Evolutionary conservation across 2,113 vertebrate genomes (phyloP).

Genomic region (Myrmecobius fasciatus): DNA sequence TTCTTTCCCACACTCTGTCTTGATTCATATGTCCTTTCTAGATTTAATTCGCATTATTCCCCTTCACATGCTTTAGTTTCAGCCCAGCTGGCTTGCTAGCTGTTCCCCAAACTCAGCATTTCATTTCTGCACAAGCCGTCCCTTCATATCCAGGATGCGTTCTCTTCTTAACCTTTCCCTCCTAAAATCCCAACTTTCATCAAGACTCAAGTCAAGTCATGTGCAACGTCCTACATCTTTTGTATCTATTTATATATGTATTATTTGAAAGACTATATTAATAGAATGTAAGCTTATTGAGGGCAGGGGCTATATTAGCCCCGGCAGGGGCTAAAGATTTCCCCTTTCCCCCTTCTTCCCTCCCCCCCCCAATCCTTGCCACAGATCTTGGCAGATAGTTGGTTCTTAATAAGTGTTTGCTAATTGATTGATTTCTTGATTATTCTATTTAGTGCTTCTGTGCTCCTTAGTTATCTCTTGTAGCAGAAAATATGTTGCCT

Average conservation of each 20-base stretch:
- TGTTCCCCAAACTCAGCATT: neutral
- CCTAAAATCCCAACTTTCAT: neutral
- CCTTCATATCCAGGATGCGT: neutral
- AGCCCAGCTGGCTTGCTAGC: neutral
- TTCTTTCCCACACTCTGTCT: slow-evolving; percentile 76
- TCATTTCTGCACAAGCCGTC: slow-evolving; percentile 12
- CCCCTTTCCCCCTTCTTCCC: too few relatives aligned
- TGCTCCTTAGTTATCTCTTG: too few relatives aligned
- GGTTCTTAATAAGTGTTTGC: too few relatives aligned
- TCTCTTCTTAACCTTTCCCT: neutral
- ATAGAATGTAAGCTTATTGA: neutral
- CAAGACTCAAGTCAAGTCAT: neutral
- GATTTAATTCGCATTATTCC: neutral
- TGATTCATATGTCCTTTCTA: neutral
- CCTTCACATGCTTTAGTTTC: neutral
- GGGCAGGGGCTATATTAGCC: too few relatives aligned
- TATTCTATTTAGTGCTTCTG: too few relatives aligned
- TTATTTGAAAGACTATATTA: neutral
- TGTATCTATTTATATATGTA: neutral
- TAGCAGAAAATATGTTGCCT: too few relatives aligned
- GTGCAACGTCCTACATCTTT: neutral
- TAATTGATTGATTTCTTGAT: too few relatives aligned
- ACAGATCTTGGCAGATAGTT: neutral
- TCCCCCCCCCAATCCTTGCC: too few relatives aligned
- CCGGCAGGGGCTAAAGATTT: too few relatives aligned